Evolutionary conservation across 2,888 invertebrate species (phyloP).

Genomic region (Oegoconia quadripuncta): DNA sequence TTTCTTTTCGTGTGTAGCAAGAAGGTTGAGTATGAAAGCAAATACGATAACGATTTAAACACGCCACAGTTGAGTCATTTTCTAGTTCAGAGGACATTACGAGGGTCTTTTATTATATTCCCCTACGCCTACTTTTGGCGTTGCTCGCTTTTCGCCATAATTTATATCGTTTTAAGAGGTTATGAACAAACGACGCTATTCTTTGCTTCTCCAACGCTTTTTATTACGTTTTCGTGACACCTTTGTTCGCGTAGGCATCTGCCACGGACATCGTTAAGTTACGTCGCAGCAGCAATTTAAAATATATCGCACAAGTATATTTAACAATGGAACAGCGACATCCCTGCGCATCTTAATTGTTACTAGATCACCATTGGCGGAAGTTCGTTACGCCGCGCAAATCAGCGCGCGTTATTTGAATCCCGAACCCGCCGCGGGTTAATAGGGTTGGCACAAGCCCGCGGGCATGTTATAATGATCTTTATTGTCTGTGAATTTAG

Average conservation of each 20-base stretch:
- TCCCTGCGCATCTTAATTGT: constrained; percentile 52
- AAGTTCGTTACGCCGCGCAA: constrained; percentile 53
- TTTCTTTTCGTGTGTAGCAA: too few relatives aligned
- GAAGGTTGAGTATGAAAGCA: too few relatives aligned
- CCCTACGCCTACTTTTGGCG: constrained; percentile 23
- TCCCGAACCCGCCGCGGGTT: constrained; percentile 36
- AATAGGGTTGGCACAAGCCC: constrained; percentile 43
- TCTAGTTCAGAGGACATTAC: constrained; percentile 33
- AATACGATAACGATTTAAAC: constrained; percentile 32
- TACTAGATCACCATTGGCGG: constrained; percentile 48
- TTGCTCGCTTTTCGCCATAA: constrained; percentile 32
- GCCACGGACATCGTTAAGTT: constrained; percentile 47
- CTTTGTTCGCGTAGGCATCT: constrained; percentile 29
- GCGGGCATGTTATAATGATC: constrained; percentile 56
- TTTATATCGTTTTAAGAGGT: constrained; percentile 44
- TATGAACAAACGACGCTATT: constrained; percentile 44
- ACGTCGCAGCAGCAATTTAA: constrained; percentile 29
- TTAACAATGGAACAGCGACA: constrained; percentile 38
- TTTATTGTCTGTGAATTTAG: constrained; percentile 53
- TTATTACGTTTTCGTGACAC: constrained; percentile 33
- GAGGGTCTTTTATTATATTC: constrained; percentile 38
- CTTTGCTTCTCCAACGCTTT: constrained; percentile 27
- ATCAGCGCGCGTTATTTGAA: constrained; percentile 50
- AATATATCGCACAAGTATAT: constrained; percentile 34
- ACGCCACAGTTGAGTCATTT: constrained; percentile 43